A percentile compares a stretch with the other conserved stretches of the same genome.
Evolutionary conservation across 2,113 vertebrate genomes (phyloP).

Genomic region (Corapipo altera): DNA sequence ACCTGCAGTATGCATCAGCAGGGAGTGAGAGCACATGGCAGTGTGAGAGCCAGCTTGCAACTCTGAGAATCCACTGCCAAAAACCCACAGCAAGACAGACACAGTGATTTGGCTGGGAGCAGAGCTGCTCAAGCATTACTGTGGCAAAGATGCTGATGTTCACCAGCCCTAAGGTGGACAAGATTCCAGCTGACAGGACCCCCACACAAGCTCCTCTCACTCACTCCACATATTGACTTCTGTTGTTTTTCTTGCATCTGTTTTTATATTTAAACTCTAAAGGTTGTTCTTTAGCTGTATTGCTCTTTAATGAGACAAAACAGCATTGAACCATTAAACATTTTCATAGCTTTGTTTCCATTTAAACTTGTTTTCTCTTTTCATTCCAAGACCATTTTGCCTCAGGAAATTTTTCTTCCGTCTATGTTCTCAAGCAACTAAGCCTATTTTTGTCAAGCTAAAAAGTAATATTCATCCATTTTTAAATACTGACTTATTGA

Average conservation of each 20-base stretch:
- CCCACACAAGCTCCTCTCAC: neutral
- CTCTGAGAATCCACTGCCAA: neutral
- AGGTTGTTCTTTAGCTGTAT: neutral
- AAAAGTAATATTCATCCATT: slow-evolving; percentile 41
- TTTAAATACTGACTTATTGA: slow-evolving; percentile 47
- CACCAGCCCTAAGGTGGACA: neutral
- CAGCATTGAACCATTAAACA: neutral
- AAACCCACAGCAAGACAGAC: neutral
- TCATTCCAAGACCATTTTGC: slow-evolving; percentile 34
- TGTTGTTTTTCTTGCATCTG: neutral
- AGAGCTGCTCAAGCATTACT: fast-evolving
- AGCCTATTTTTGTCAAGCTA: neutral
- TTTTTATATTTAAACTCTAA: neutral
- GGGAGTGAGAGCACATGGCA: neutral
- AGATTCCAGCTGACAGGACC: neutral
- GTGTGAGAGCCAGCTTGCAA: neutral
- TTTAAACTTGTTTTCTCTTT: slow-evolving; percentile 23
- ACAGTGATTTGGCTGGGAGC: neutral
- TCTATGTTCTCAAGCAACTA: neutral
- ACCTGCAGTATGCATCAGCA: neutral
- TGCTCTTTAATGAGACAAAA: neutral
- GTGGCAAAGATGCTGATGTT: neutral
- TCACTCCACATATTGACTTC: neutral
- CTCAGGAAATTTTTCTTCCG: neutral
- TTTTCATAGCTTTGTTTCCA: slow-evolving; percentile 15